These are phyloP conservation scores for Rhabdomys dilectus DNA, from an alignment of 2,113 vertebrate species.

Conservation along the genomic window DNA sequence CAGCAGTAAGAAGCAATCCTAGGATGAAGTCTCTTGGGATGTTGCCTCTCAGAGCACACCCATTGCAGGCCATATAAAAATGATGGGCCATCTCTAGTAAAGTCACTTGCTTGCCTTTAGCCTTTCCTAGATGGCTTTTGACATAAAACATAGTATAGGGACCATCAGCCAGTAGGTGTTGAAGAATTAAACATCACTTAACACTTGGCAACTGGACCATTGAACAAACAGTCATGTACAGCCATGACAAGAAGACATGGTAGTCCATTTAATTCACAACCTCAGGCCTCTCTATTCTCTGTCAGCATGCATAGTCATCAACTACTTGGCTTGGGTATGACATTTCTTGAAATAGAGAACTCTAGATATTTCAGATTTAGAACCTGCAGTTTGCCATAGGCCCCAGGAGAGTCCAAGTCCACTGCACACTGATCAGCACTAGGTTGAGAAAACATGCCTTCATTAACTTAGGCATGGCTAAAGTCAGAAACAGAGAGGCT, in stretches of 20 bases:
- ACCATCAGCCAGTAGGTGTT: neutral
- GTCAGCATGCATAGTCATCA: neutral
- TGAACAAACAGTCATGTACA: accelerated
- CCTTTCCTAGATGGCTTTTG: too few species aligned
- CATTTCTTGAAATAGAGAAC: neutral
- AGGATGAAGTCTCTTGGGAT: too few species aligned
- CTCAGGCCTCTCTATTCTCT: neutral
- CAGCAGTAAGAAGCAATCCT: too few species aligned
- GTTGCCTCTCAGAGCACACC: too few species aligned
- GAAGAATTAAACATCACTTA: neutral
- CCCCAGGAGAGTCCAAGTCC: neutral
- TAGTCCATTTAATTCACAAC: neutral
- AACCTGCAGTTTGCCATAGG: neutral
- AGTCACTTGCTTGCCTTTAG: too few species aligned
- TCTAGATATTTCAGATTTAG: neutral
- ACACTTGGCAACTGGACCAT: neutral
- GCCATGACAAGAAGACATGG: neutral
- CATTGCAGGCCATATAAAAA: too few species aligned
- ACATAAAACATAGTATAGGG: neutral
- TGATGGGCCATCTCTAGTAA: too few species aligned
- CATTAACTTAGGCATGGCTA: neutral
- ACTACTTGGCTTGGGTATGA: neutral
- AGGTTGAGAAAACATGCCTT: accelerated
- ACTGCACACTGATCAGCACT: accelerated
- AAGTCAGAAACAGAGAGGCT: neutral